phyloP scores from a whole-genome alignment of 1,140 invertebrate genomes.

The Oreohelix idahoensis region DNA sequence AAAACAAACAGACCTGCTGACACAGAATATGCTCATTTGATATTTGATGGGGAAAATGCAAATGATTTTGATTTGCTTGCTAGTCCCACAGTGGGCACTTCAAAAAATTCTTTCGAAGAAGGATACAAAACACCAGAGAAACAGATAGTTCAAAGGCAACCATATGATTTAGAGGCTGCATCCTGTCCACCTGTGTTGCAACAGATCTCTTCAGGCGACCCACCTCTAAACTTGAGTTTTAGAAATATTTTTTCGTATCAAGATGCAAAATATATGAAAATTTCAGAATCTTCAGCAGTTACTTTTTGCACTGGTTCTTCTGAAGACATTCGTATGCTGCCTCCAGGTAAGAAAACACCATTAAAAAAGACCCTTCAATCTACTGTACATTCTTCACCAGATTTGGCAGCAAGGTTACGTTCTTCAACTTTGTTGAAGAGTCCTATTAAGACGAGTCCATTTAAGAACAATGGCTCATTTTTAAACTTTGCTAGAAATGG shows the following conservation, averaged over 20 bases:
- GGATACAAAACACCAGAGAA: slow-evolving; percentile 28
- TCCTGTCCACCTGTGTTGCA: slow-evolving; percentile 12
- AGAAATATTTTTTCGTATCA: neutral
- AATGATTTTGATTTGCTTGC: slow-evolving; percentile 18
- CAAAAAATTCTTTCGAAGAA: neutral
- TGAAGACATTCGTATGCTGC: neutral
- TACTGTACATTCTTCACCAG: neutral
- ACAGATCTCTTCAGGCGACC: neutral
- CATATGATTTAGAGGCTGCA: neutral
- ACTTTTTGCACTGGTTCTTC: neutral
- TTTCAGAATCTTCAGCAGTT: neutral
- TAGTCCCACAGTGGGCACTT: neutral
- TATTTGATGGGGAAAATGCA: slow-evolving; percentile 41
- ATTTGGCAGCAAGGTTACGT: neutral
- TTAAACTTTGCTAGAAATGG: neutral
- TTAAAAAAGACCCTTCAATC: neutral
- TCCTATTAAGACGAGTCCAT: too few species aligned
- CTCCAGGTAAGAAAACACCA: neutral
- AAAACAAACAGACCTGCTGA: neutral
- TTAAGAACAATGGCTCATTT: neutral
- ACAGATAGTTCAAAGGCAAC: neutral
- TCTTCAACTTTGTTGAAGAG: neutral
- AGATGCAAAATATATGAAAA: neutral
- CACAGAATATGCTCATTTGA: slow-evolving; percentile 21
- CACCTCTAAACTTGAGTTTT: neutral